Evolutionary conservation across 30 jellyfish, hydroid and myxozoan genomes (phyloP), one percentile per base, ranked within the genome.

Genomic region (Rhopilema esculentum): DNA sequence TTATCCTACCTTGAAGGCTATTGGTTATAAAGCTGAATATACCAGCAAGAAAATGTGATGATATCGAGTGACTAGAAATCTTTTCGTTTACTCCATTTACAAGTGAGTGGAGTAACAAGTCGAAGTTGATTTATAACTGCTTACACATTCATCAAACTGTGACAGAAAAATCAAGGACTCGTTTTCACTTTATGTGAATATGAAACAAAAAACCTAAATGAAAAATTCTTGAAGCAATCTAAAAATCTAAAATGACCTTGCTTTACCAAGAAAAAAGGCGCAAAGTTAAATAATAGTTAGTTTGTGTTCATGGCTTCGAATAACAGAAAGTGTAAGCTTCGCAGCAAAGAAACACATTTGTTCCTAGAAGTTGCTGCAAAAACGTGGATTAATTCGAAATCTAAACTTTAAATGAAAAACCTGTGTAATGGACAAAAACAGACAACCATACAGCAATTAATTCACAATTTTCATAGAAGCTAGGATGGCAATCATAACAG

Each of bases 381-480:
- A 40, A 40, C 57, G 57, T 40, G 57, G 12, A 6, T 40, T 40
- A 63, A 19, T 19, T 63, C 29, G 8, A 19, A 66, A 80, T 52
- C 82, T 80, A 65, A 65, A 66, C 82, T 26, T 71, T 15, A 71
- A 71, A 71, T 24, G 62, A 31, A 71, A 27, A 29, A 66, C 30
- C 88, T 12, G 33, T 8, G 88, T 57, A 8, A 18, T 40, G 70
- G 69, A 62, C 73, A 66, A 66, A 79, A 71, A 71, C 40, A 80
- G 65, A 67, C 75, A 49, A 66, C 90, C 17, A 79, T 49, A 72
- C 32, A 49, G 76, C 51, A 63, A 63, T 49, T 63, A 78, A 80
- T 80, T 80, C 90, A 80, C 90, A 80, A 80, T 80, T 80, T 66
- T 80, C 49, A 80, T 29, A 66, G 82, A 80, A 80, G 90, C 90